Base-by-base conservation (phyloP, 2,888 invertebrate species). In the Thereva unica region DNA sequence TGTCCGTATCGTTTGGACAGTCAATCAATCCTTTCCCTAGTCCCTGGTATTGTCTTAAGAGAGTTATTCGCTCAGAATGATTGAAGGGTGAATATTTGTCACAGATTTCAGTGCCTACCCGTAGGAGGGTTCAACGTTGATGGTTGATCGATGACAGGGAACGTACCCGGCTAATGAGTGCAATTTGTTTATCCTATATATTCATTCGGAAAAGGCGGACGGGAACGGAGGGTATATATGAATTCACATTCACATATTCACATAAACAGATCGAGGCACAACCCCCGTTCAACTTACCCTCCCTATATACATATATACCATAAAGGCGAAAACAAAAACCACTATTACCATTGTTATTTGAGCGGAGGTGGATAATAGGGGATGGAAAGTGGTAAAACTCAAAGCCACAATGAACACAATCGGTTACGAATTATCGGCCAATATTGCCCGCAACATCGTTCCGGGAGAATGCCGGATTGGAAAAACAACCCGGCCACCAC, bases 21-120 rank as follows among this genome's bases (percentile, higher is more conserved):
- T 59, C 57, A 59, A 59, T 59, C 57, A 59, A 59, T 59, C 57
- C 57, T 12, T 35, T 38, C 38, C 12, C 41, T 37, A 23, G 23
- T 23, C 47, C 37, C 57, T 8, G 57, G 47, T 37, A 59, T 59
- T 59, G 47, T 59, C 57, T 59, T 59, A 59, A 47, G 47, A 59
- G 57, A 59, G 57, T 59, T 59, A 59, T 59, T 59, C 47, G 38
- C 57, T 47, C 23, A 23, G 23, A 47, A 38, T 59, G 57, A 59
- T 59, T 59, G 57, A 59, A 59, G 57, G 57, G 57, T 47, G 10
- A 12, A 59, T 47, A 59, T 59, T 59, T 59, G 57, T 59, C 47
- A 59, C 57, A 47, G 47, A 47, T 59, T 23, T 23, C 23, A 23
- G 1, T 59, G 57, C 45, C 47, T 45, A 59, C 47, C 47, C 47